phyloP scores from a whole-genome alignment of 2,797 vertebrate genomes.

The Peromyscus nudipes region DNA sequence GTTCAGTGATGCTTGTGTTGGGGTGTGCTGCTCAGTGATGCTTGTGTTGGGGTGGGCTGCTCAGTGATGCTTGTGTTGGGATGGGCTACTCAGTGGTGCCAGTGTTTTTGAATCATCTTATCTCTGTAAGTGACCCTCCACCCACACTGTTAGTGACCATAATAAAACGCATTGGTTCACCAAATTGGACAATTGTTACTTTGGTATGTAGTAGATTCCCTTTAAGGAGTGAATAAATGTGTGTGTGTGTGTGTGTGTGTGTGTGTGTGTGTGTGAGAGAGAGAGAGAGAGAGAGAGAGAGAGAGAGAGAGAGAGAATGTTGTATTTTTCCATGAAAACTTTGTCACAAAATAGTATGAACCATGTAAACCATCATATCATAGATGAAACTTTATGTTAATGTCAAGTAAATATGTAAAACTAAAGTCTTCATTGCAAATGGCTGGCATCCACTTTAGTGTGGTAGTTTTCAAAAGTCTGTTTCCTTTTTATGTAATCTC shows the following conservation, averaged over 20 bases:
- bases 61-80: not conserved
- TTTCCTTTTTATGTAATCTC: not conserved
- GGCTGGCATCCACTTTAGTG: not conserved
- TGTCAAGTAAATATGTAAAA: not conserved
- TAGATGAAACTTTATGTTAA: not conserved
- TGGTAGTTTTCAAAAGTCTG: not conserved
- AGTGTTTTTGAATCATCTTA: not conserved
- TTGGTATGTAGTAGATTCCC: not conserved
- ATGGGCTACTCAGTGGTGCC: not conserved
- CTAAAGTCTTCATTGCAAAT: not conserved
- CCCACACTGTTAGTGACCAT: not conserved
- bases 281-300: no score
- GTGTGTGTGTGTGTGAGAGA: not conserved
- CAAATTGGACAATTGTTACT: not conserved
- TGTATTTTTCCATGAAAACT: not conserved
- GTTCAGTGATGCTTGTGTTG: not conserved
- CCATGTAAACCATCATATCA: not conserved
- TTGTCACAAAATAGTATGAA: not conserved
- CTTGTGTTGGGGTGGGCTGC: not conserved
- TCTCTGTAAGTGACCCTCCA: not conserved
- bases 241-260: not conserved
- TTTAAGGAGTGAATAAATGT: not conserved
- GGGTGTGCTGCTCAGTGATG: not conserved
- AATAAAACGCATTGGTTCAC: not conserved
- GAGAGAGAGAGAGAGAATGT: no score